These are phyloP conservation scores for Eugnorisma glareosa DNA, from an alignment of 2,888 invertebrate genomes.

Conservation along the genomic window DNA sequence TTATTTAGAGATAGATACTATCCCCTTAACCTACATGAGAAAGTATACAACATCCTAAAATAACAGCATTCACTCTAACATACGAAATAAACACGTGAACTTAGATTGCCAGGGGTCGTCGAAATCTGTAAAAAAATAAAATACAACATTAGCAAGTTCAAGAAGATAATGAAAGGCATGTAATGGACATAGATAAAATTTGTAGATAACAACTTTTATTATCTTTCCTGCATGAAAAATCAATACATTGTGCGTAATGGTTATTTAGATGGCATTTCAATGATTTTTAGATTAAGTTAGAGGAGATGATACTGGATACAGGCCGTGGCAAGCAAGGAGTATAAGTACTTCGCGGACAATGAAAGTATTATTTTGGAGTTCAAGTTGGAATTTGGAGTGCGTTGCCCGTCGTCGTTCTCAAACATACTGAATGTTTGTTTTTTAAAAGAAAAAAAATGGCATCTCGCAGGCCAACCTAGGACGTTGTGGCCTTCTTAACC, in stretches of 20 bases:
- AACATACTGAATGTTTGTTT: not conserved
- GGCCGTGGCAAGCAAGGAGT: not conserved
- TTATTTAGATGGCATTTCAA: not conserved
- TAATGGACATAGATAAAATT: constrained; percentile 11
- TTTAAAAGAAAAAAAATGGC: too few relatives aligned
- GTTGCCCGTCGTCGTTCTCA: not conserved
- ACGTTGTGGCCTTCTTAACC: too few relatives aligned
- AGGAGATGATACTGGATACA: not conserved
- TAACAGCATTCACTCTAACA: constrained; percentile 59
- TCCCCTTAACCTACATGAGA: constrained; percentile 51
- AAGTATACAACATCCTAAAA: constrained; percentile 54
- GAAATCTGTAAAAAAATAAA: constrained; percentile 43
- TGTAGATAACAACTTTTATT: constrained; percentile 7
- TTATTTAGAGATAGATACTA: constrained; percentile 66
- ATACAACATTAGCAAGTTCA: constrained; percentile 8
- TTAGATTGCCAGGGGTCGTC: constrained; percentile 10
- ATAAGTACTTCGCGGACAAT: not conserved
- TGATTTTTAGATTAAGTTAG: not conserved
- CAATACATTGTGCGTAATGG: not conserved
- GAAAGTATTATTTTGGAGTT: not conserved
- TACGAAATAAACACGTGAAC: constrained; percentile 48
- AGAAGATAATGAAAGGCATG: not conserved
- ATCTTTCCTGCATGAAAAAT: constrained; percentile 6
- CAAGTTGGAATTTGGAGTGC: not conserved
- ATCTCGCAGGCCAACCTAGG: too few relatives aligned